Evolutionary conservation across 2,888 invertebrate species (phyloP).

Genomic region (Tetranychus truncatus): DNA sequence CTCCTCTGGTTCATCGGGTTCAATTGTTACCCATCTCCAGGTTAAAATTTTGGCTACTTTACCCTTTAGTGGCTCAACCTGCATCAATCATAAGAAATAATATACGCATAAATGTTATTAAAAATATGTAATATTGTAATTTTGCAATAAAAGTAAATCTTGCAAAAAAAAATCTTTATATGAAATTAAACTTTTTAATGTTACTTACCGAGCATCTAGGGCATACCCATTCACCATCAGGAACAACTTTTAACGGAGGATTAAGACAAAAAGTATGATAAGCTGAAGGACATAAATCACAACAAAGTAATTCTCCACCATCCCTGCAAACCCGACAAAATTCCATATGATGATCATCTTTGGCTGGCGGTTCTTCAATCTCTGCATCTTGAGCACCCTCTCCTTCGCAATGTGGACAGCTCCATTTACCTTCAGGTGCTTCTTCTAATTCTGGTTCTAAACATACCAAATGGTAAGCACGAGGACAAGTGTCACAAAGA

Average conservation of each 20-base stretch:
- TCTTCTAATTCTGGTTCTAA: constrained; percentile 94
- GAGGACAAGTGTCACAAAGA: constrained; percentile 93
- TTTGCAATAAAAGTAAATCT: too few relatives aligned
- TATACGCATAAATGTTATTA: too few relatives aligned
- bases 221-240: constrained; percentile 95
- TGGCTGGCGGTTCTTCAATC: constrained; percentile 46
- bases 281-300: constrained; percentile 87
- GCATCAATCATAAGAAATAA: too few relatives aligned
- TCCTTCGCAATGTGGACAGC: constrained; percentile 39
- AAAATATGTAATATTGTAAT: too few relatives aligned
- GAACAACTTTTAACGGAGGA: constrained; percentile 76
- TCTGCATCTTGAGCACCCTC: constrained; percentile 42
- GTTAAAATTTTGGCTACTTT: constrained; percentile 79
- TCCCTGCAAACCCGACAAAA: constrained; percentile 91
- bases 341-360: constrained; percentile 74
- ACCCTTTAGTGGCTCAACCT: constrained; percentile 38
- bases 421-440: constrained; percentile 64
- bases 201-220: constrained; percentile 59
- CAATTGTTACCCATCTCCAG: constrained; percentile 60
- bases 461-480: constrained; percentile 96
- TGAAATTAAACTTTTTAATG: background rate
- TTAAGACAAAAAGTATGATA: constrained; percentile 91
- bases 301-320: constrained; percentile 88
- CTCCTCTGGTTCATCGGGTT: constrained; percentile 12
- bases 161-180: background rate